These are phyloP conservation scores for Macquaria ambigua DNA, from an alignment of 2,113 vertebrate species.

Conservation along the genomic window DNA sequence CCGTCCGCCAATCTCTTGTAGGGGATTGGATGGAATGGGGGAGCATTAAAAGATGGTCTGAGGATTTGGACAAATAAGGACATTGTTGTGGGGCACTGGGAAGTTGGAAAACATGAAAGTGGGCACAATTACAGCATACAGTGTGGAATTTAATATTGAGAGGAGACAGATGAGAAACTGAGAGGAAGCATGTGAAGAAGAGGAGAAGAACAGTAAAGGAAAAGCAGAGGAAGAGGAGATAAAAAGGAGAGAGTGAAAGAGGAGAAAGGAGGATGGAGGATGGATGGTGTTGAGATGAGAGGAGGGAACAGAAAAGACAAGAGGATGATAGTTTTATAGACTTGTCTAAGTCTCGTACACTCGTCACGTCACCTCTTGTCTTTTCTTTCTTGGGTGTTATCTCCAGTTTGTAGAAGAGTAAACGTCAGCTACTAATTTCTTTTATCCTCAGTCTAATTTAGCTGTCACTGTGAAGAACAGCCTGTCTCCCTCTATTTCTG, in stretches of 20 bases:
- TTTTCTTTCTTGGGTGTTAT: background rate
- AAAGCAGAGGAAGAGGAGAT: background rate
- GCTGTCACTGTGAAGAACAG: constrained; percentile 6
- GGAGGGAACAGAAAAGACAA: background rate
- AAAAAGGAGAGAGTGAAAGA: background rate
- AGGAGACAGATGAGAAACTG: background rate
- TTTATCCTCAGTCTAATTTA: background rate
- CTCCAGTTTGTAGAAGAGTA: background rate
- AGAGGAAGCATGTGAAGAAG: background rate
- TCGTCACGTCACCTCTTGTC: background rate
- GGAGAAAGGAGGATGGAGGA: background rate
- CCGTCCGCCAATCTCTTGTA: constrained; percentile 25
- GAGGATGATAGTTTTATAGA: background rate
- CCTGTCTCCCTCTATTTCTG: background rate
- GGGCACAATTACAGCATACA: background rate
- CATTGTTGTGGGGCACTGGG: background rate
- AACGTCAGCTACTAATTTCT: constrained; percentile 12
- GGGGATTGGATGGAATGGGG: background rate
- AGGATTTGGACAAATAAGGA: constrained; percentile 9
- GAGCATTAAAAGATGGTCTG: background rate
- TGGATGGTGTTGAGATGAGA: background rate
- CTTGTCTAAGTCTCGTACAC: background rate
- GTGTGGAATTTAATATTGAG: background rate
- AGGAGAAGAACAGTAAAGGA: background rate
- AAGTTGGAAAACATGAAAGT: background rate